Conservation (phyloP, 2,797 vertebrate genomes). For the Pseudomugil tenellus region DNA sequence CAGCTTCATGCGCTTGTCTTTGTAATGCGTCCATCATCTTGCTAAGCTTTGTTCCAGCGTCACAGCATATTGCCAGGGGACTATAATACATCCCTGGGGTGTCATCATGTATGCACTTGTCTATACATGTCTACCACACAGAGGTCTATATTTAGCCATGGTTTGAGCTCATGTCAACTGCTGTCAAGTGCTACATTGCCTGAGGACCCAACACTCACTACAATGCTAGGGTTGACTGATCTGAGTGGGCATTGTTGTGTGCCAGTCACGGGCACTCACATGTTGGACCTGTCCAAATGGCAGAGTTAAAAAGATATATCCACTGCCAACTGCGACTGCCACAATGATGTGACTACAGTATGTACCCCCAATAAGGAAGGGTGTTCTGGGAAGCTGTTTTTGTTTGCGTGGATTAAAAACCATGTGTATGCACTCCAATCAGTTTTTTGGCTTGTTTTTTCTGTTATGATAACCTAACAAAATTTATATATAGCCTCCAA, state of each 20-base stretch:
- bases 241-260: constrained; percentile 68
- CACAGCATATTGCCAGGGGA: constrained; percentile 51
- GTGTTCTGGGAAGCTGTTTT: constrained; percentile 28
- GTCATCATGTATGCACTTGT: constrained; percentile 59
- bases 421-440: constrained; percentile 5
- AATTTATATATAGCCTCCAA: constrained; percentile 58
- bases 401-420: constrained; percentile 17
- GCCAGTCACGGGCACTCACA: constrained; percentile 62
- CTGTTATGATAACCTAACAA: constrained; percentile 30
- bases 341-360: constrained; percentile 30
- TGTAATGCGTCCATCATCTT: constrained; percentile 36
- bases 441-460: constrained; percentile 2
- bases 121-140: constrained; percentile 61
- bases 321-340: constrained; percentile 34
- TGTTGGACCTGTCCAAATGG: constrained; percentile 63
- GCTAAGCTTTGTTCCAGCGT: constrained; percentile 55
- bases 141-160: constrained; percentile 69
- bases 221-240: constrained; percentile 65
- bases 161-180: constrained; percentile 71
- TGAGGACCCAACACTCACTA: constrained; percentile 63
- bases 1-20: constrained; percentile 17
- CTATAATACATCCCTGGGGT: constrained; percentile 57
- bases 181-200: constrained; percentile 71
- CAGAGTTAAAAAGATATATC: constrained; percentile 61
- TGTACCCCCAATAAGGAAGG: constrained; percentile 47